phyloP scores from a whole-genome alignment of 1,140 invertebrate genomes.

The Trichonephila clavata region DNA sequence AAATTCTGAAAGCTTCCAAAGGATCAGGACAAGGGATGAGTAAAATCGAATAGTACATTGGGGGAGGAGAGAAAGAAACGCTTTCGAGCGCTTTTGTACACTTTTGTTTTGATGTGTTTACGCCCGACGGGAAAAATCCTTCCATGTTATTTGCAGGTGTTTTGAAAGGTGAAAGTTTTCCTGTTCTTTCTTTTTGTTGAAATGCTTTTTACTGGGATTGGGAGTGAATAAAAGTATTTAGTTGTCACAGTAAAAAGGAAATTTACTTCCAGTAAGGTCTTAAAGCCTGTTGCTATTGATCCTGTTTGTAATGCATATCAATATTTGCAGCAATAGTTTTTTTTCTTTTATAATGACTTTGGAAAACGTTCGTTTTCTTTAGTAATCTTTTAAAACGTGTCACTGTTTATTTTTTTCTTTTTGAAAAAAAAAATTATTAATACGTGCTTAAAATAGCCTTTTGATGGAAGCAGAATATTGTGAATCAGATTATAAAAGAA shows the following conservation, averaged over 20 bases:
- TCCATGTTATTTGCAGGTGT: neutral
- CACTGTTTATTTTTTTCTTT: no score
- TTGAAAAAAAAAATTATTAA: no score
- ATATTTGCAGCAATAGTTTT: neutral
- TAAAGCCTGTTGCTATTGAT: neutral
- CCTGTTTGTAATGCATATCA: neutral
- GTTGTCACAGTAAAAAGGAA: neutral
- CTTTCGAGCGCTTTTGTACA: neutral
- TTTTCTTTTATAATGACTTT: no score
- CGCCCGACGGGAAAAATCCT: neutral
- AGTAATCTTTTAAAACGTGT: no score
- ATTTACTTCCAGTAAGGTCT: neutral
- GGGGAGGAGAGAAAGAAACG: neutral
- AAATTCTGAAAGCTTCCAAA: neutral
- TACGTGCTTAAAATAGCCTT: no score
- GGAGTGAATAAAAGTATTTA: slow-evolving; percentile 26
- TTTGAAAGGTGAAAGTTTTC: neutral
- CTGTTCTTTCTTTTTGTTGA: neutral
- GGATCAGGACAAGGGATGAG: neutral
- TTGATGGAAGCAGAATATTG: no score
- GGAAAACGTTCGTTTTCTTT: no score
- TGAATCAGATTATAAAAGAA: no score
- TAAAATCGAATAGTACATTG: neutral
- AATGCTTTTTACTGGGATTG: neutral
- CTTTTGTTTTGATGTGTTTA: slow-evolving; percentile 38